phyloP scores from a whole-genome alignment of 2,797 vertebrate species.

The Rhinatrema bivittatum region DNA sequence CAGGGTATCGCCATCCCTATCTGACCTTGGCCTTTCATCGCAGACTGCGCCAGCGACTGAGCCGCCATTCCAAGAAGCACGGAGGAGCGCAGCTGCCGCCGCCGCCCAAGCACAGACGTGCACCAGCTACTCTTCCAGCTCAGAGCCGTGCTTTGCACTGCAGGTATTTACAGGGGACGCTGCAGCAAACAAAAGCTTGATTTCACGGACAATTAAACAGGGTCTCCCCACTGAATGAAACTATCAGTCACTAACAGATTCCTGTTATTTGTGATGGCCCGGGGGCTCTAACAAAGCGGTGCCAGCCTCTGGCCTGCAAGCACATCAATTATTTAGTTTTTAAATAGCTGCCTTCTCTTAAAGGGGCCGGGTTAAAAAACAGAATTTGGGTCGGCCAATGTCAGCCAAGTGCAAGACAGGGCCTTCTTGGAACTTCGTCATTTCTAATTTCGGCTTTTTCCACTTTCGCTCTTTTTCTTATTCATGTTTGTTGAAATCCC shows the following conservation, averaged over 20 bases:
- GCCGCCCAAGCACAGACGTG: rapidly evolving
- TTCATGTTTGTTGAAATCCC: no score
- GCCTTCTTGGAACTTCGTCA: no score
- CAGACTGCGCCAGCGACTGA: rapidly evolving
- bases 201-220: slow-evolving; percentile 25
- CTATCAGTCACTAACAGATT: slow-evolving; percentile 18
- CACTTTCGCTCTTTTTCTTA: no score
- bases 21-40: neutral
- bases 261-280: slow-evolving; percentile 9
- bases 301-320: no score
- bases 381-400: no score
- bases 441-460: no score
- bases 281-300: neutral
- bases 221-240: slow-evolving; percentile 24
- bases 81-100: neutral
- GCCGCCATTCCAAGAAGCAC: neutral
- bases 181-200: neutral
- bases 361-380: no score
- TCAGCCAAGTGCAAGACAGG: no score
- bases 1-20: no score
- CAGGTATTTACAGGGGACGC: neutral
- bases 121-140: neutral
- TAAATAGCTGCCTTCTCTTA: no score
- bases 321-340: no score
- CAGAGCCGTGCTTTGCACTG: rapidly evolving